phyloP scores from a whole-genome alignment of 2,113 vertebrate species.

The Rhynchomys soricoides region DNA sequence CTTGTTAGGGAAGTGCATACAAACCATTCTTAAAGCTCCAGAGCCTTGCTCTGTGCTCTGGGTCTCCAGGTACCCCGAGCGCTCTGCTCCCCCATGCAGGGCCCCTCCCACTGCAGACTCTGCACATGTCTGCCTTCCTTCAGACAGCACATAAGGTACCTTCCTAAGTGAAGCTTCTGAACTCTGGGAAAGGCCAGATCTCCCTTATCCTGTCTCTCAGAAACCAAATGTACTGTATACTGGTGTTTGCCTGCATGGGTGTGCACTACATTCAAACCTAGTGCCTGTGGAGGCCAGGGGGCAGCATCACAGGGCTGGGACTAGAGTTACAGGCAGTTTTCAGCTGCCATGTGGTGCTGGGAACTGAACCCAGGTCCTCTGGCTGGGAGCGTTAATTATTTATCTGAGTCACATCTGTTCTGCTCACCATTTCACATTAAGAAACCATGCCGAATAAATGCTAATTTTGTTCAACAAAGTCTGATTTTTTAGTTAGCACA shows the following conservation, averaged over 20 bases:
- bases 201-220: neutral
- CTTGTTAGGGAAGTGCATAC: neutral
- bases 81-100: neutral
- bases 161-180: neutral
- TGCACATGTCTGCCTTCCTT: neutral
- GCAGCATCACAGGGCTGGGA: neutral
- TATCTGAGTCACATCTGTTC: neutral
- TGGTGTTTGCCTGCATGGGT: neutral
- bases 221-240: neutral
- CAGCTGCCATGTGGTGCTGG: neutral
- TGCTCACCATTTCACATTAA: neutral
- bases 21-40: neutral
- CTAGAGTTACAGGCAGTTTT: neutral
- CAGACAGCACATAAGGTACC: neutral
- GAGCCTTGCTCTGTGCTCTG: neutral
- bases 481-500: slow-evolving; percentile 21
- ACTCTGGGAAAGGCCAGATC: neutral
- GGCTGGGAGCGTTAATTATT: neutral
- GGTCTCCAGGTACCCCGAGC: neutral
- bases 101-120: neutral
- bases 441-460: neutral
- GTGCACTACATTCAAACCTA: neutral
- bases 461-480: neutral
- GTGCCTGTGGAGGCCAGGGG: neutral
- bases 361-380: neutral